phyloP scores from a whole-genome alignment of 1,140 invertebrate genomes.

The Asbolus verrucosus region DNA sequence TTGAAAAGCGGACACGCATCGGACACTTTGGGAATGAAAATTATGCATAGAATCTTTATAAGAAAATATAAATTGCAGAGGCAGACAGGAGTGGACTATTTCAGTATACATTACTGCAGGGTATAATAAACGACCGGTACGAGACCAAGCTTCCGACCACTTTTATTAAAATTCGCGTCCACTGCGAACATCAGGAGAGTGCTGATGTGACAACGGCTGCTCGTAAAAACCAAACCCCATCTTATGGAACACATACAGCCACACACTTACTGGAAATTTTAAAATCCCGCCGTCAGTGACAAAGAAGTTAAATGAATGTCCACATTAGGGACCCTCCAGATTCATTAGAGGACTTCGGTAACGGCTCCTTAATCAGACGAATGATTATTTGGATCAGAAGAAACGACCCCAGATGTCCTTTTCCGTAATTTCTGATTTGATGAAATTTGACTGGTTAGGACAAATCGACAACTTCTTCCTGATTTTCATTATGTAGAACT shows the following conservation, averaged over 20 bases:
- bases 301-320: constrained; percentile 34
- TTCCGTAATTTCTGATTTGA: constrained; percentile 2
- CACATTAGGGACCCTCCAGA: background rate
- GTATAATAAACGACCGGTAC: constrained; percentile 52
- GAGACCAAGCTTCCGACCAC: constrained; percentile 45
- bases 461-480: background rate
- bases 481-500: constrained; percentile 2
- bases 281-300: constrained; percentile 7
- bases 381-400: constrained; percentile 17
- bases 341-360: constrained; percentile 7
- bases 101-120: constrained; percentile 46
- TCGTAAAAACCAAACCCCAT: constrained; percentile 46
- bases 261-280: constrained; percentile 6
- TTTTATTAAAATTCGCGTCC: constrained; percentile 55
- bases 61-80: constrained; percentile 40
- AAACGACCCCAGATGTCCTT: constrained; percentile 21
- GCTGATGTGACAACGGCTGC: constrained; percentile 51
- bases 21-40: constrained; percentile 28
- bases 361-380: constrained; percentile 9
- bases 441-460: constrained; percentile 12
- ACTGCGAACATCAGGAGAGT: constrained; percentile 45
- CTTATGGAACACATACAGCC: constrained; percentile 25
- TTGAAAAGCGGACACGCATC: constrained; percentile 28
- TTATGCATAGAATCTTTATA: constrained; percentile 41
- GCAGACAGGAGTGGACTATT: constrained; percentile 44